Conservation (phyloP, 2,888 invertebrate species). For the Melieria omissa region DNA sequence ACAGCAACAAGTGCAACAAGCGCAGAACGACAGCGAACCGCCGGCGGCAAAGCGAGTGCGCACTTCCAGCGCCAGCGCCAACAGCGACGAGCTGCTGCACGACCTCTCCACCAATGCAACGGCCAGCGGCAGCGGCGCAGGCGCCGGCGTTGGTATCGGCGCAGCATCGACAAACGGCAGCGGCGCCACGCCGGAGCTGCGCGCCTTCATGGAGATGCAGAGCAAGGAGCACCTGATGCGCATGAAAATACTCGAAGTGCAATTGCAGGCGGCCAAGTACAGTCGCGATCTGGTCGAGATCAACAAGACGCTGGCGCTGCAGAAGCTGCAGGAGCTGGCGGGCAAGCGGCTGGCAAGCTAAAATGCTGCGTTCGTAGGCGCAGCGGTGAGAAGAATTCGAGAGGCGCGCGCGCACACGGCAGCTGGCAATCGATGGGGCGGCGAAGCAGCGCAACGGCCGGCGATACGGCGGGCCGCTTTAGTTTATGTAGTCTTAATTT, state of each 20-base stretch:
- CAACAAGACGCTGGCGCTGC: constrained; percentile 73
- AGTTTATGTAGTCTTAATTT: neutral
- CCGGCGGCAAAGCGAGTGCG: constrained; percentile 58
- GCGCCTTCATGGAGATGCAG: constrained; percentile 66
- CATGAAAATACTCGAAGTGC: constrained; percentile 66
- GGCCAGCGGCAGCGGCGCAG: constrained; percentile 12
- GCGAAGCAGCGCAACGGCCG: neutral
- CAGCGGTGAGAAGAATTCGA: neutral
- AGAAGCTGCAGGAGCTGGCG: constrained; percentile 69
- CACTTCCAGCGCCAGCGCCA: constrained; percentile 45
- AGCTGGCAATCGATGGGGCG: neutral
- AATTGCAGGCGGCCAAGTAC: constrained; percentile 66
- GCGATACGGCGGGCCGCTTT: neutral
- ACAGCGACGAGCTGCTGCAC: constrained; percentile 37
- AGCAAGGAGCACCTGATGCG: constrained; percentile 66
- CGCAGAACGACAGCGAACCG: constrained; percentile 52
- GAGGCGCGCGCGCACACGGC: neutral
- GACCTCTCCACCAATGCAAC: constrained; percentile 36
- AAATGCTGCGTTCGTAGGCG: constrained; percentile 24
- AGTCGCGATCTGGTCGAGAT: constrained; percentile 72
- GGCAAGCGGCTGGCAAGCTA: constrained; percentile 63
- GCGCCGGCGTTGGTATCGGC: constrained; percentile 13
- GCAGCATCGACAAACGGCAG: constrained; percentile 11
- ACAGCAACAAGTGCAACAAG: constrained; percentile 47
- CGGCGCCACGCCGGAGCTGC: constrained; percentile 52